Percentiles rank a stretch among this genome's conserved stretches.
Evolutionary conservation across 2,113 vertebrate species (phyloP).

Genomic region (Trochalopteron elliotii): DNA sequence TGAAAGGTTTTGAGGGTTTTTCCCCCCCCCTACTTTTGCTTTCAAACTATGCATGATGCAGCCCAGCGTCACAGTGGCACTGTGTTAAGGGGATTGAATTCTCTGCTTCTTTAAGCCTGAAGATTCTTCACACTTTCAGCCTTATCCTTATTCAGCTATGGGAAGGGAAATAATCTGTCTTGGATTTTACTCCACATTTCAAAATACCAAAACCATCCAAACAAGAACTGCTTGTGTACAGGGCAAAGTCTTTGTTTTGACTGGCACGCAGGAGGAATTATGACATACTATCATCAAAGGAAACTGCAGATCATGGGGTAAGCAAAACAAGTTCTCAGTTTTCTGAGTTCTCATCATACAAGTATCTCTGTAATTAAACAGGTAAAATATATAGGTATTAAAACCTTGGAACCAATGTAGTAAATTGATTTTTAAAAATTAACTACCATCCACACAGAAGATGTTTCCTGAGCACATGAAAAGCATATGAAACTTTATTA

Average conservation of each 20-base stretch:
- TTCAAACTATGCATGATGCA: not conserved
- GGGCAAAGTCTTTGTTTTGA: constrained; percentile 61
- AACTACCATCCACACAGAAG: not conserved
- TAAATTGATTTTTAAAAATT: not conserved
- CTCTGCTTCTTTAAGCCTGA: not conserved
- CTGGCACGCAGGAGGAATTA: constrained; percentile 32
- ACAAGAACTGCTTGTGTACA: constrained; percentile 47
- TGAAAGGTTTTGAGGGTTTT: not conserved
- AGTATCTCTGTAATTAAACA: not conserved
- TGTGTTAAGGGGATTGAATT: not conserved
- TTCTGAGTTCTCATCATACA: not conserved
- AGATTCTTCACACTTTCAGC: not conserved
- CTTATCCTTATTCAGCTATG: not conserved
- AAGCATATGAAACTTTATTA: not conserved
- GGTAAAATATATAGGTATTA: not conserved
- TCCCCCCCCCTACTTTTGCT: not conserved
- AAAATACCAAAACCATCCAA: constrained; percentile 48
- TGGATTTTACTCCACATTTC: constrained; percentile 52
- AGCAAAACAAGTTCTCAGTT: constrained; percentile 40
- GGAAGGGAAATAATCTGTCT: not conserved
- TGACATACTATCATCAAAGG: constrained; percentile 56
- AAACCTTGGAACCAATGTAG: not conserved
- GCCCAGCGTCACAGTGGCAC: not conserved
- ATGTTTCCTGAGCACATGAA: not conserved
- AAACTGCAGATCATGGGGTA: constrained; percentile 7